Base-by-base conservation (phyloP, 2,797 vertebrate species). In the Menidia menidia region DNA sequence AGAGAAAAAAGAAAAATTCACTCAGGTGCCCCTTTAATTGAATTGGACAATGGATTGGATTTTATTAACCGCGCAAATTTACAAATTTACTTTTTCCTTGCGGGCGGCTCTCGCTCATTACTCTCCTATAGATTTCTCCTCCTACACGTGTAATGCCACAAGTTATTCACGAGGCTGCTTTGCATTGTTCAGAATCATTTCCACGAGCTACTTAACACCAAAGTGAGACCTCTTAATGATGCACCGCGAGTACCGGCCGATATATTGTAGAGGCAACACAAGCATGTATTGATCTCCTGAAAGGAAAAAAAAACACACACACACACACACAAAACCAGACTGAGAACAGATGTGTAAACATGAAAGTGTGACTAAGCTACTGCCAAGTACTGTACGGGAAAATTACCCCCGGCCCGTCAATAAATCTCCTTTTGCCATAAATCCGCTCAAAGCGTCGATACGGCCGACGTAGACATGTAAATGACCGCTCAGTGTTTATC, bases 101-200 rank as follows among this genome's bases (percentile, higher is more conserved):
- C 77, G 59, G 16, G 86, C 82, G 86, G 84, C 85, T 61, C 51
- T 54, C 53, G 53, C 88, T 94, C 94, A 94, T 95, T 95, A 93
- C 87, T 93, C 90, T 89, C 71, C 71, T 82, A 89, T 88, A 80
- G 89, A 92, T 87, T 93, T 90, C 90, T 89, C 68, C 81, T 77
- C 80, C 76, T 87, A 85, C 75, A 77, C 92, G 86, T 93, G 92
- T 89, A 81, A 81, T 53, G 88, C 80, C 87, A 73, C 89, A 90
- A 91, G 84, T 75, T 89, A 91, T 93, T 94, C 86, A 92, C 82
- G 78, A 60, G 64, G 55, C 90, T 84, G 61, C 76, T 81, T 76
- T 92, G 78, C 82, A 59, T 77, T 87, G 78, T 92, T 94, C 91
- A 60, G 68, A 94, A 93, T 91, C 90, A 94, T 94, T 93, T 93